These are phyloP conservation scores for Trilocha varians DNA, from an alignment of 2,888 invertebrate species.

Conservation along the genomic window DNA sequence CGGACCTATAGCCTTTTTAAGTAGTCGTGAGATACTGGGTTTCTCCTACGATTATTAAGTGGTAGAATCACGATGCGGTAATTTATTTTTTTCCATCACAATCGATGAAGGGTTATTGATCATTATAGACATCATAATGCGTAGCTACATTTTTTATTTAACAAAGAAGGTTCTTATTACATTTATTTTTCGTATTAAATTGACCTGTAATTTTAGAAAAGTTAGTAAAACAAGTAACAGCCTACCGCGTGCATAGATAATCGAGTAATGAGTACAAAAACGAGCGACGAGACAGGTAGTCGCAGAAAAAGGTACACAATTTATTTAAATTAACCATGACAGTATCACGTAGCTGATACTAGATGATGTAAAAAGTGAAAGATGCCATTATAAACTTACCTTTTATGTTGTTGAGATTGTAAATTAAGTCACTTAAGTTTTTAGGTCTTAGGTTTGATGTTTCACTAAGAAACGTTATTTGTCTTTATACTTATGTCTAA, in stretches of 20 bases:
- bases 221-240: conserved; percentile 17
- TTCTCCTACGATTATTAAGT: conserved; percentile 65
- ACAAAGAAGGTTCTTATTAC: conserved; percentile 39
- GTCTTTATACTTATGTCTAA: too few species aligned
- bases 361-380: conserved; percentile 9
- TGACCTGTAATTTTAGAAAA: conserved; percentile 24
- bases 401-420: conserved; percentile 6
- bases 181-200: conserved; percentile 40
- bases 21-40: conserved; percentile 68
- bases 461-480: too few species aligned
- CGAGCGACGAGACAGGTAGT: conserved; percentile 15
- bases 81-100: conserved; percentile 55
- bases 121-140: conserved; percentile 59
- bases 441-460: too few species aligned
- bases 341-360: conserved; percentile 44
- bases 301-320: conserved; percentile 35
- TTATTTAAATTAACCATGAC: conserved; percentile 50
- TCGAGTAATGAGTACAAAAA: conserved; percentile 37
- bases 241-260: conserved; percentile 56
- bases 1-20: conserved; percentile 57
- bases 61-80: conserved; percentile 61
- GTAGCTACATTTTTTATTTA: conserved; percentile 37
- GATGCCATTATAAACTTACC: conserved; percentile 5
- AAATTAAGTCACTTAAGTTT: neutral
- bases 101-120: conserved; percentile 60